Base-by-base conservation (phyloP, 37 sponge, comb jelly and placozoan species). In the Cladorhizidae sp. region DNA sequence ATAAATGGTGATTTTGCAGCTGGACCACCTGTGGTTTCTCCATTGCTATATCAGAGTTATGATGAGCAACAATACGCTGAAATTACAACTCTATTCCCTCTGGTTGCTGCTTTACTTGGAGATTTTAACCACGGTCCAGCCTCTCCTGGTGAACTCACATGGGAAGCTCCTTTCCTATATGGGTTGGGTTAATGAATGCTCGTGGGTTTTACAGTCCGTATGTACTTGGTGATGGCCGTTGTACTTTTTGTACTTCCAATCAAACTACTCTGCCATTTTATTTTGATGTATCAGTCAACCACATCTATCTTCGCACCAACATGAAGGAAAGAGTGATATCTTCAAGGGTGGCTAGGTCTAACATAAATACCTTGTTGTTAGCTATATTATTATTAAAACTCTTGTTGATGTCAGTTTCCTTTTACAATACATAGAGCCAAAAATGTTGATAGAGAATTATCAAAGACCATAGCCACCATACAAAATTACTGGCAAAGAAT, bases 101-200 rank as follows among this genome's bases (percentile, higher is more conserved):
- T 61, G 1, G 8, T 76, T 14, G 32, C 11, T 28, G 36, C 26
- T 22, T 23, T 76, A 14, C 6, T 76, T 17, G 77, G 77, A 58
- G 77, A 76, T 37, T 76, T 76, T 63, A 76, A 76, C 63, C 61
- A 76, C 23, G 63, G 77, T 23, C 77, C 77, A 26, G 63, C 63
- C 33, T 58, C 54, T n/a, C 77, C 59, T n/a, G 77, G 62, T 14
- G 36, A 37, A 26, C 36, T 57, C 17, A 22, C 57, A 20, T 40
- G 57, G 54, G 77, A 39, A 11, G 37, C 37, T 29, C 77, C 77
- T 3, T 61, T 76, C 57, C 57, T 37, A 35, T 76, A 76, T 76
- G 77, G 77, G n/a, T n/a, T n/a, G n/a, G n/a, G 0, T 38, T 76
- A 9, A 76, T 76, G 43, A 61, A 5, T 59, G 77, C 77, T 33